These are phyloP conservation scores for Erythrocercus mccallii DNA, from an alignment of 2,113 vertebrate genomes.

Conservation along the genomic window DNA sequence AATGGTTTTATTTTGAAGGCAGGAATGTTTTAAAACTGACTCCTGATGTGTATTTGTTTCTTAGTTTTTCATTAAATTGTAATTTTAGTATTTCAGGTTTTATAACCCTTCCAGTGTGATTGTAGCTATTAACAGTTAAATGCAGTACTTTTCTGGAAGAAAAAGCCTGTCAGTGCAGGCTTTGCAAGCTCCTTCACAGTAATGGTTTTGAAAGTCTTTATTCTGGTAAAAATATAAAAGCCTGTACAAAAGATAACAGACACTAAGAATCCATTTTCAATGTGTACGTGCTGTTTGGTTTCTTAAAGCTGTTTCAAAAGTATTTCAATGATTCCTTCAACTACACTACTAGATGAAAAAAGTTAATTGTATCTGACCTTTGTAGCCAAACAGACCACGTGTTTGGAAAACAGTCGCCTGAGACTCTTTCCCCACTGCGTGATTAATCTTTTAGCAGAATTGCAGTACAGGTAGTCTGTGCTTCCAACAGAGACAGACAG, in stretches of 20 bases:
- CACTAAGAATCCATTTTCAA: background rate
- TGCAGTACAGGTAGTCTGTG: background rate
- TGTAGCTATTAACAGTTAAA: background rate
- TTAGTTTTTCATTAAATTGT: background rate
- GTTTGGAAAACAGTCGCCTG: background rate
- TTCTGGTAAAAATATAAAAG: background rate
- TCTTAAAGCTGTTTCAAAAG: background rate
- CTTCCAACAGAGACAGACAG: background rate
- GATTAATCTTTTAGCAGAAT: background rate
- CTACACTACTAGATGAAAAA: background rate
- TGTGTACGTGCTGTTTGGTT: background rate
- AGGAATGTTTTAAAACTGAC: background rate
- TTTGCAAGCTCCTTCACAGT: background rate
- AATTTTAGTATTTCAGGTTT: background rate
- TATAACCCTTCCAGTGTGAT: background rate
- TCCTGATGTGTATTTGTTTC: background rate
- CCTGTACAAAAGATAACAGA: background rate
- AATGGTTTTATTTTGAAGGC: background rate
- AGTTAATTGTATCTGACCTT: background rate
- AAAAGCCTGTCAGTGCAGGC: background rate
- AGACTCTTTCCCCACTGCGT: background rate
- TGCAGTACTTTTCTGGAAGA: background rate
- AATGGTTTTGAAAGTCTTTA: background rate
- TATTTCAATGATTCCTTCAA: background rate
- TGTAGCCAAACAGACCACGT: background rate